Evolutionary conservation across 2,797 vertebrate species (phyloP).

Genomic region (Alfaro cultratus): DNA sequence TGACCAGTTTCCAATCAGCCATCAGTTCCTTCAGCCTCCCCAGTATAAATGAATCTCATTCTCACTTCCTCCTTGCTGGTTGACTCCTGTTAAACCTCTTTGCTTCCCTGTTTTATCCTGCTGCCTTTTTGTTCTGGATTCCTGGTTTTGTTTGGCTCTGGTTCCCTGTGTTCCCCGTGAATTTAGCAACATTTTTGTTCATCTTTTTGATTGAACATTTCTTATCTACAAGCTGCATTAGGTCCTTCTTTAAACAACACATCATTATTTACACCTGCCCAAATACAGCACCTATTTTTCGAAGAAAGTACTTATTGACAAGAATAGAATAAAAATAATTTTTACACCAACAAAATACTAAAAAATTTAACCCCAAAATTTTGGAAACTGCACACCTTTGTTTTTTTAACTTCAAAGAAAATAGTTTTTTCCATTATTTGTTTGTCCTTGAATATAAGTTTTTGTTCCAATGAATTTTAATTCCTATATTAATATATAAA

Average conservation of each 20-base stretch:
- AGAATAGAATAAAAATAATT: background rate
- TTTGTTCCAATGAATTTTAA: background rate
- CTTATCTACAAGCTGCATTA: too few species aligned
- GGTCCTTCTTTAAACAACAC: too few species aligned
- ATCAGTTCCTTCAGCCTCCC: too few species aligned
- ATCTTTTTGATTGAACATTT: too few species aligned
- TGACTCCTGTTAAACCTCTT: too few species aligned
- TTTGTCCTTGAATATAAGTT: background rate
- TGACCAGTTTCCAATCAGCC: background rate
- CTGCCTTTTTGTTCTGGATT: too few species aligned
- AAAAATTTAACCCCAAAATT: background rate
- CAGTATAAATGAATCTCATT: too few species aligned
- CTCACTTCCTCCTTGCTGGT: too few species aligned
- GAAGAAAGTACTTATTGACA: background rate
- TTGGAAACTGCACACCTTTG: background rate
- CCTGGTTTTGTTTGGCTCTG: too few species aligned
- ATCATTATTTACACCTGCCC: background rate
- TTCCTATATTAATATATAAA: background rate
- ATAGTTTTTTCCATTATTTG: background rate
- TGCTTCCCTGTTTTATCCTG: too few species aligned
- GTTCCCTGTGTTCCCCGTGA: too few species aligned
- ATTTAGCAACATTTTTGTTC: too few species aligned
- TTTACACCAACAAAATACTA: background rate
- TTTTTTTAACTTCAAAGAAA: background rate
- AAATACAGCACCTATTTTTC: background rate